These are phyloP conservation scores for Amazonetta brasiliensis DNA, from an alignment of 2,797 vertebrate genomes.

Conservation along the genomic window DNA sequence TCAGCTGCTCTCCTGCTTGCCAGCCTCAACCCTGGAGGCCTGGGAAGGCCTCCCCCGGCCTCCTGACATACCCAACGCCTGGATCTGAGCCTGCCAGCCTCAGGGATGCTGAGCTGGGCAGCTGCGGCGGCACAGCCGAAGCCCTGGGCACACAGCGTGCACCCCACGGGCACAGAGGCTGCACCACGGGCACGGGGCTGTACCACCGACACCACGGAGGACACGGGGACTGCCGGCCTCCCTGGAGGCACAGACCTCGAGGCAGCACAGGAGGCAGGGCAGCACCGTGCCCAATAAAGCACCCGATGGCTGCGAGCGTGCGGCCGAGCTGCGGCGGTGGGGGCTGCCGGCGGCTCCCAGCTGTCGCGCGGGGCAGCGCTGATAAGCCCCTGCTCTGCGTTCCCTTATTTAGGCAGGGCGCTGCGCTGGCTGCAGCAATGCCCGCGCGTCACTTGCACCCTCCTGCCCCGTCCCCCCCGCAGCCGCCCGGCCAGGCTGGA, in stretches of 20 bases:
- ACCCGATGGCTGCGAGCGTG: background rate
- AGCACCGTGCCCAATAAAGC: background rate
- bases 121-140: no score
- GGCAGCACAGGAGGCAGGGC: no score
- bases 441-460: conserved; percentile 87
- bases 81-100: no score
- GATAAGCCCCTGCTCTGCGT: conserved; percentile 85
- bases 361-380: conserved; percentile 86
- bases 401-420: conserved; percentile 97
- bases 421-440: conserved; percentile 84
- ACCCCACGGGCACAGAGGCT: no score
- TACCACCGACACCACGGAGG: no score
- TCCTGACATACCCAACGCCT: background rate
- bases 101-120: background rate
- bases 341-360: conserved; percentile 82
- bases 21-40: background rate
- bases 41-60: background rate
- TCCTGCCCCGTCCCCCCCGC: conserved; percentile 62
- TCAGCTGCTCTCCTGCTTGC: background rate
- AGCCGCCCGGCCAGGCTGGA: conserved; percentile 64
- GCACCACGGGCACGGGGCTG: no score
- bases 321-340: conserved; percentile 22
- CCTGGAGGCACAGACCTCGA: background rate
- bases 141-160: background rate
- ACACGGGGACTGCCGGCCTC: no score